Base-by-base conservation (phyloP, 1,140 invertebrate genomes). In the Mactra quadrangularis region DNA sequence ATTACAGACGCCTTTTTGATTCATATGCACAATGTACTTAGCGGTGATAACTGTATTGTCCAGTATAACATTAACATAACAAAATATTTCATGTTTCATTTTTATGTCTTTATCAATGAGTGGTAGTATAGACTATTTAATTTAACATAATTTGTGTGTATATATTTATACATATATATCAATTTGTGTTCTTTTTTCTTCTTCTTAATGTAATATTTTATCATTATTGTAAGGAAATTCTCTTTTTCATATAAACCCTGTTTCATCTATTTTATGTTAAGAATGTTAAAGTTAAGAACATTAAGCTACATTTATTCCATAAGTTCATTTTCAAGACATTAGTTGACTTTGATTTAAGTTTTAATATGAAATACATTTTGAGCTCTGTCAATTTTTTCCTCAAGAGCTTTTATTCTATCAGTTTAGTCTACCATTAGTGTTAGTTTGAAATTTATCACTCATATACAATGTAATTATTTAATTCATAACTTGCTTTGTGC, bases 51-150 rank as follows among this genome's bases (percentile, higher is more conserved):
- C 45, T 68, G 27, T 68, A 68, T 41, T 68, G 64, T 68, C 64
- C 41, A 68, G 41, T 41, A 41, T 68, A 68, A 68, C 64, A 68
- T 68, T 68, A 68, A 68, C 64, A 68, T 31, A 68, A 50, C 64
- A 68, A 50, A n/a, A 68, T 19, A 17, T 33, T 68, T 68, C 45
- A 68, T 50, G 38, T 41, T 41, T 41, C 38, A 41, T 41, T 41
- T 64, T 45, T 25, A 52, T 68, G 41, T 68, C 45, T 50, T 64
- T 27, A 41, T 41, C 19, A 31, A 31, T 68, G 64, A 68, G 64
- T 68, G 64, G 64, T 68, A 68, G 64, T 47, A 6, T 68, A 68
- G 64, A 52, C 3, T 35, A 35, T 50, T 15, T 41, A 41, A 29
- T 68, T 50, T 68, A 68, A 68, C 64, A 68, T 68, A 47, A 17